phyloP scores from a whole-genome alignment of 1,140 invertebrate genomes.

The Zaprionus tsacasi region DNA sequence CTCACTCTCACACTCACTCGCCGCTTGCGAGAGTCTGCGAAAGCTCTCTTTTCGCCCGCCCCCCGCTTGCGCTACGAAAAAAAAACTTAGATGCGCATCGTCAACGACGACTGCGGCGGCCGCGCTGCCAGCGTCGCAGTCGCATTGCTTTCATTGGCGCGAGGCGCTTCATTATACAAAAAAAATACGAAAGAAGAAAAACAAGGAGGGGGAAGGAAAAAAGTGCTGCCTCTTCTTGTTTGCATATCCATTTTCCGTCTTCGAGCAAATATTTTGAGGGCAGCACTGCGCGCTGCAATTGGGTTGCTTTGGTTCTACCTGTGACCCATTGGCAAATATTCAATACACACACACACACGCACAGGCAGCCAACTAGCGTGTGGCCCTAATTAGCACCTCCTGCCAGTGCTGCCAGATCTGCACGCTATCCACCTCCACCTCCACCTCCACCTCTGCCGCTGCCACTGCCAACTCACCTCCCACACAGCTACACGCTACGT shows the following conservation, averaged over 20 bases:
- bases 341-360: slow-evolving; percentile 14
- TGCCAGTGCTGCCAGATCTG: slow-evolving; percentile 21
- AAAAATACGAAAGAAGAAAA: slow-evolving; percentile 25
- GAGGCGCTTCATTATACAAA: slow-evolving; percentile 52
- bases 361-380: slow-evolving; percentile 31
- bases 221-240: slow-evolving; percentile 56
- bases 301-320: slow-evolving; percentile 1
- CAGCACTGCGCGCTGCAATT: slow-evolving; percentile 27
- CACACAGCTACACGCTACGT: slow-evolving; percentile 14
- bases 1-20: slow-evolving; percentile 28
- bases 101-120: slow-evolving; percentile 20
- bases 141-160: slow-evolving; percentile 53
- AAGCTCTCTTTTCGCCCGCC: slow-evolving; percentile 58
- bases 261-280: slow-evolving; percentile 54
- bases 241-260: slow-evolving; percentile 78
- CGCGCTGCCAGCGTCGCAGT: slow-evolving; percentile 27
- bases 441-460: slow-evolving; percentile 16
- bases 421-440: slow-evolving; percentile 22
- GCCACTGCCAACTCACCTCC: neutral
- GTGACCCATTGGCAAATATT: slow-evolving; percentile 58
- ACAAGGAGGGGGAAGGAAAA: slow-evolving; percentile 14
- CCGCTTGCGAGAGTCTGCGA: slow-evolving; percentile 61
- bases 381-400: slow-evolving; percentile 79
- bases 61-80: slow-evolving; percentile 8
- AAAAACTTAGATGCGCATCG: slow-evolving; percentile 58